A percentile compares a stretch with the other conserved stretches of the same genome.
Evolutionary conservation across 2,888 invertebrate genomes (phyloP).

Genomic region (Gortyna flavago): DNA sequence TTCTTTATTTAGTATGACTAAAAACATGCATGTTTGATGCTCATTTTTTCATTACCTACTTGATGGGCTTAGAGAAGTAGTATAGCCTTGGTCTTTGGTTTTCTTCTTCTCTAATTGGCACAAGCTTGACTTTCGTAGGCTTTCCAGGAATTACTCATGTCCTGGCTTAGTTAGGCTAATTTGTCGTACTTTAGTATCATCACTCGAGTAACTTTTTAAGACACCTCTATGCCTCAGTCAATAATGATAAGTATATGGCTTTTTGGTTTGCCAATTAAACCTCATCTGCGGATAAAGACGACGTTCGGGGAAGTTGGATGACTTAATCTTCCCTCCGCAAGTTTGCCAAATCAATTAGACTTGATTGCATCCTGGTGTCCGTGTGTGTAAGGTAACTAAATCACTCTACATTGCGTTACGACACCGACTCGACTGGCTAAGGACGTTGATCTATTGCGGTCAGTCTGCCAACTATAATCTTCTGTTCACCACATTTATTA

Average conservation of each 20-base stretch:
- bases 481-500: slow-evolving; percentile 20
- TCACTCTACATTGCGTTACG: slow-evolving; percentile 27
- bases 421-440: slow-evolving; percentile 24
- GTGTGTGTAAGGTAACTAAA: slow-evolving; percentile 22
- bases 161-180: neutral
- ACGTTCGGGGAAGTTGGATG: neutral
- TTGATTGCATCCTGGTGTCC: slow-evolving; percentile 23
- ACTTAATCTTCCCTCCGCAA: neutral
- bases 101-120: neutral
- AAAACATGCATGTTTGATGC: neutral
- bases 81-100: no score
- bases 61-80: neutral
- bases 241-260: neutral
- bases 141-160: neutral
- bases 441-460: slow-evolving; percentile 56
- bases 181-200: neutral
- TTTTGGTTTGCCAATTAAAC: neutral
- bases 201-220: neutral
- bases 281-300: neutral
- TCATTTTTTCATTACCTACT: neutral
- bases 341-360: slow-evolving; percentile 11
- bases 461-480: slow-evolving; percentile 26
- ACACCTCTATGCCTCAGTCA: neutral
- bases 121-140: neutral
- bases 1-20: neutral